Evolutionary conservation across 2,888 invertebrate genomes (phyloP).

Genomic region (Pyrgus malvae): DNA sequence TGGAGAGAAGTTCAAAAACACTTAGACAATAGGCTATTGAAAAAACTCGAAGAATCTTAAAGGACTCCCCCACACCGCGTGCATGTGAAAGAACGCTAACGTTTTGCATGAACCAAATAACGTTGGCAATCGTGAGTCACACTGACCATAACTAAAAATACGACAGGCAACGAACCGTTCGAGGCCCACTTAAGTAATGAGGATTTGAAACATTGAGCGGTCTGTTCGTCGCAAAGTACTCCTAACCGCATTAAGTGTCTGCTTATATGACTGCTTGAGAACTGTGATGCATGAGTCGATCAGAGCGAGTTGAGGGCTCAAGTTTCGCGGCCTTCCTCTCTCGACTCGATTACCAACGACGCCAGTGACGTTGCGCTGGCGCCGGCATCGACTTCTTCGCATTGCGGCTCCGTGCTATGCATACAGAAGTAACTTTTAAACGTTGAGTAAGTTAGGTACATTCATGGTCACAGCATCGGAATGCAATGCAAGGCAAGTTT

Average conservation of each 20-base stretch:
- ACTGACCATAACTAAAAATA: slow-evolving; percentile 13
- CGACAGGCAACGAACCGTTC: not conserved
- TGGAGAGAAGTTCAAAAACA: slow-evolving; percentile 50
- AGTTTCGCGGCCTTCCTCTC: slow-evolving; percentile 74
- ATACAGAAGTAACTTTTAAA: slow-evolving; percentile 51
- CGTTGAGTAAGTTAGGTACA: slow-evolving; percentile 21
- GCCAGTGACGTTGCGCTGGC: slow-evolving; percentile 70
- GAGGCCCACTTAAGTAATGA: slow-evolving; percentile 20
- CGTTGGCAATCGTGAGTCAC: slow-evolving; percentile 17
- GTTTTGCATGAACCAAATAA: slow-evolving; percentile 15
- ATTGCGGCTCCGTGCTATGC: slow-evolving; percentile 50
- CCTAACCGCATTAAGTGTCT: slow-evolving; percentile 27
- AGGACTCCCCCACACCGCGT: slow-evolving; percentile 1
- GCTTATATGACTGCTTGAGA: slow-evolving; percentile 33
- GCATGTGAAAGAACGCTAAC: slow-evolving; percentile 13
- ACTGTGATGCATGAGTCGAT: slow-evolving; percentile 51
- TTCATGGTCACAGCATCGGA: slow-evolving; percentile 13
- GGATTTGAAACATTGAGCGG: slow-evolving; percentile 23
- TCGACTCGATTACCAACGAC: slow-evolving; percentile 73
- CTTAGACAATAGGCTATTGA: slow-evolving; percentile 61
- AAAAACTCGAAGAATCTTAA: slow-evolving; percentile 54
- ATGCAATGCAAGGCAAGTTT: slow-evolving; percentile 17
- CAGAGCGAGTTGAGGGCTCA: slow-evolving; percentile 69
- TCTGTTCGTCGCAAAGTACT: slow-evolving; percentile 21
- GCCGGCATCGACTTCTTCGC: slow-evolving; percentile 58